These are phyloP conservation scores for Saccopteryx bilineata DNA, from an alignment of 2,113 vertebrate species.

Conservation along the genomic window DNA sequence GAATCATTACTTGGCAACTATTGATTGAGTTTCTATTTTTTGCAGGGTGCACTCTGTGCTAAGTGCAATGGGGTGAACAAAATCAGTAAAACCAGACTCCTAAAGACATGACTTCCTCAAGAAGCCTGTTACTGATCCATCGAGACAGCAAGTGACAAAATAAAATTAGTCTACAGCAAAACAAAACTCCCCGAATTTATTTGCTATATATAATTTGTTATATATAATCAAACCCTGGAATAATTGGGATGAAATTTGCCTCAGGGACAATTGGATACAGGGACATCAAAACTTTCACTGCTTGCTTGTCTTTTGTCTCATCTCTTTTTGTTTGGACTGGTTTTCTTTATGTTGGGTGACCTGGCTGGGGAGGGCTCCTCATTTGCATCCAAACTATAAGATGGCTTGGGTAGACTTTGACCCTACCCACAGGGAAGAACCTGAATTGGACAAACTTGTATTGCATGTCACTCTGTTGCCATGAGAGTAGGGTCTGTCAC, in stretches of 20 bases:
- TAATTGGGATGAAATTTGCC: background rate
- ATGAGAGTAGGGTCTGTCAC: background rate
- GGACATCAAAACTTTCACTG: background rate
- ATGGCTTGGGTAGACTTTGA: background rate
- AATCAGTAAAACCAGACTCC: background rate
- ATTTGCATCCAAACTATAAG: background rate
- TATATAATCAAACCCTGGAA: background rate
- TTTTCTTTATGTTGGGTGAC: background rate
- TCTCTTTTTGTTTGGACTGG: background rate
- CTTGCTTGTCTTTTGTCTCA: background rate
- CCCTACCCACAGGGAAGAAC: background rate
- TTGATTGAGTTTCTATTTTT: slow-evolving; percentile 1
- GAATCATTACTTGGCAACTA: background rate
- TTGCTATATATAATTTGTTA: background rate
- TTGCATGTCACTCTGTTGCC: background rate
- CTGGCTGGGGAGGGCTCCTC: background rate
- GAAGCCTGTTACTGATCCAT: background rate
- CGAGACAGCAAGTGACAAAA: background rate
- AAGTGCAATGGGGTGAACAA: background rate
- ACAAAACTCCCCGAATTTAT: background rate
- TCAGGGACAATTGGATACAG: background rate
- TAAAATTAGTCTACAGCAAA: background rate
- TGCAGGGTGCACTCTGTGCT: too few relatives aligned
- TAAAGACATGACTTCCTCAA: background rate
- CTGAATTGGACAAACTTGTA: background rate